A percentile compares a stretch with the other conserved stretches of the same genome.
These are phyloP conservation scores for Carpatolechia fugitivella DNA, from an alignment of 2,888 invertebrate genomes.

Conservation along the genomic window DNA sequence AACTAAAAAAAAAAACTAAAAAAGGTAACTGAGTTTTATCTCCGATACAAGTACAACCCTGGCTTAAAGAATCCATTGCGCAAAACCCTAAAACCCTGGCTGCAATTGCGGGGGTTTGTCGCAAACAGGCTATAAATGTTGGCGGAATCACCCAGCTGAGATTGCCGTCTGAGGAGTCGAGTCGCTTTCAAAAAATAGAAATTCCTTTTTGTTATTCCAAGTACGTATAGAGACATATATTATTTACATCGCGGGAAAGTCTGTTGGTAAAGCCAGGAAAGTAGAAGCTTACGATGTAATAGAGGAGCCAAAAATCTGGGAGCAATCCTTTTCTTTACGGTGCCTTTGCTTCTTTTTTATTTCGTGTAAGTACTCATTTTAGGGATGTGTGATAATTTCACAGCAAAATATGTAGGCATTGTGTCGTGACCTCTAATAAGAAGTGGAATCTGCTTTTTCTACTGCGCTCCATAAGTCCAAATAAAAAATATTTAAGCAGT, in stretches of 20 bases:
- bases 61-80: constrained; percentile 53
- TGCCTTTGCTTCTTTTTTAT: neutral
- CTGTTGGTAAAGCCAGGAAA: constrained; percentile 11
- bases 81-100: constrained; percentile 52
- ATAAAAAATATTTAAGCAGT: too few species aligned
- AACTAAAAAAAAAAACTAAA: too few species aligned
- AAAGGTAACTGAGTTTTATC: neutral
- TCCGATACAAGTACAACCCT: constrained; percentile 30
- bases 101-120: constrained; percentile 55
- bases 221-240: constrained; percentile 12
- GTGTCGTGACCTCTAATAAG: too few species aligned
- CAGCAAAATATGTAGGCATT: too few species aligned
- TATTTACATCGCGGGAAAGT: constrained; percentile 14
- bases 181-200: constrained; percentile 19
- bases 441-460: too few species aligned
- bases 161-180: constrained; percentile 31
- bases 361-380: too few species aligned
- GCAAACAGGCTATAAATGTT: constrained; percentile 53
- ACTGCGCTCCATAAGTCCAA: too few species aligned
- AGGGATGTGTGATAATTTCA: too few species aligned
- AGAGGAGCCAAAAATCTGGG: neutral
- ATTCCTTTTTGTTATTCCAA: constrained; percentile 18
- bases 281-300: constrained; percentile 8
- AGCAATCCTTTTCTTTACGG: neutral
- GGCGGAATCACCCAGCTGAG: constrained; percentile 46